phyloP scores from a whole-genome alignment of 2,888 invertebrate species.

The Spicauda simplicius region DNA sequence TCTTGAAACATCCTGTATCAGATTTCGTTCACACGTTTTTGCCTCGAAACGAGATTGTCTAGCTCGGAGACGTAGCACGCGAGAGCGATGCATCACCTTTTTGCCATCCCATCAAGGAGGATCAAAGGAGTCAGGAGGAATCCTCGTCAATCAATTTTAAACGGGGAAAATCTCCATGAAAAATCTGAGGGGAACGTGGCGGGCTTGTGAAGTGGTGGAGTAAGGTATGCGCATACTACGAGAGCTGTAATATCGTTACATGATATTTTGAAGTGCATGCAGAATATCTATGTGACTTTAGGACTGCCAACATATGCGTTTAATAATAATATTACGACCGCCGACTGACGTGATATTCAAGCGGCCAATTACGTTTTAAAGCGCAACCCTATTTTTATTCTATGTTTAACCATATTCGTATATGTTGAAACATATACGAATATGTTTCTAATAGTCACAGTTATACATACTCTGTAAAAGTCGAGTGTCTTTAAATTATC shows the following conservation, averaged over 20 bases:
- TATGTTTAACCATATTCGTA: no score
- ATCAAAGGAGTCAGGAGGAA: conserved; percentile 53
- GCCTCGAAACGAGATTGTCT: conserved; percentile 19
- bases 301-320: no score
- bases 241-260: background rate
- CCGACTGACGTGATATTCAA: no score
- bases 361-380: no score
- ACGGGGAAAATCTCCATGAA: conserved; percentile 62
- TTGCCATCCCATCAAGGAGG: conserved; percentile 45
- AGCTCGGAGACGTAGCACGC: conserved; percentile 19
- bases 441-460: no score
- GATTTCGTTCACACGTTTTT: conserved; percentile 31
- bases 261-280: background rate
- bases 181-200: conserved; percentile 64
- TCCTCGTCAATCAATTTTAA: conserved; percentile 59
- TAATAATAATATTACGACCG: no score
- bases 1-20: conserved; percentile 14
- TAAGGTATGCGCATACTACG: conserved; percentile 31
- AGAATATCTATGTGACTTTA: no score
- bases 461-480: no score
- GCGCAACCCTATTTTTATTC: no score
- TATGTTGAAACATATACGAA: no score
- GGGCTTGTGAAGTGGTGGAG: conserved; percentile 58
- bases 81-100: conserved; percentile 32
- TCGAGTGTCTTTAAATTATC: no score